phyloP scores from a whole-genome alignment of 1,140 invertebrate species.

The Drosophila navojoa region DNA sequence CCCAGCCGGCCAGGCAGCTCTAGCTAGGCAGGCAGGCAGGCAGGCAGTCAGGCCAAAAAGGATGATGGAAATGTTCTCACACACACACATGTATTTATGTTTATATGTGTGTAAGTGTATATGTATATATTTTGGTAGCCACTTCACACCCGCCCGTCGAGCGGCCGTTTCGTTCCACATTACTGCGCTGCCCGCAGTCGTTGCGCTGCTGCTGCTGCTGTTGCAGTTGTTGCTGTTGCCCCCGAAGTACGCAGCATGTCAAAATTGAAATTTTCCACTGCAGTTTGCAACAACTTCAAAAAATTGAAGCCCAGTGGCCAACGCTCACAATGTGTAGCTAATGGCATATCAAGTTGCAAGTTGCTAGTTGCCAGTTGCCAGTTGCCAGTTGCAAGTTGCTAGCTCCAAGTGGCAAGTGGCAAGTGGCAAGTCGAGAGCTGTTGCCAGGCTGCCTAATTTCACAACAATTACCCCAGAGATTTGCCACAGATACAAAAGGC shows the following conservation, averaged over 20 bases:
- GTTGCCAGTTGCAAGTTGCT: constrained; percentile 18
- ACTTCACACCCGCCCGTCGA: constrained; percentile 50
- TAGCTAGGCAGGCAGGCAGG: neutral
- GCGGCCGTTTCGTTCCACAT: constrained; percentile 53
- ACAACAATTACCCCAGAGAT: constrained; percentile 42
- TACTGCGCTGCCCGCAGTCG: constrained; percentile 43
- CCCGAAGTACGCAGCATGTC: constrained; percentile 60
- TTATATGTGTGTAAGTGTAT: constrained; percentile 1
- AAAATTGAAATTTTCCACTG: constrained; percentile 76
- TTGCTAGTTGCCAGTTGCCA: constrained; percentile 20
- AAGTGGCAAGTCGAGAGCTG: constrained; percentile 21
- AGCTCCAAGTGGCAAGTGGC: constrained; percentile 12
- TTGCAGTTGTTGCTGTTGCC: constrained; percentile 38
- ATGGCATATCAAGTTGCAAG: constrained; percentile 53
- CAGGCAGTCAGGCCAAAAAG: constrained; percentile 39
- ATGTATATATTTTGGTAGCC: constrained; percentile 1
- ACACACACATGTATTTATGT: constrained; percentile 7
- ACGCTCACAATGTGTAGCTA: constrained; percentile 43
- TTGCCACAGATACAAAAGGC: constrained; percentile 20
- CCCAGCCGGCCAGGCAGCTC: constrained; percentile 15
- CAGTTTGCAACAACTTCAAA: constrained; percentile 60
- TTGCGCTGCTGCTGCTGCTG: constrained; percentile 25
- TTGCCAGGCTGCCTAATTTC: constrained; percentile 38
- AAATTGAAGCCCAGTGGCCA: constrained; percentile 60
- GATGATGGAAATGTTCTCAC: constrained; percentile 73